phyloP scores from a whole-genome alignment of 2,888 invertebrate species.

The Folsomia candida region DNA sequence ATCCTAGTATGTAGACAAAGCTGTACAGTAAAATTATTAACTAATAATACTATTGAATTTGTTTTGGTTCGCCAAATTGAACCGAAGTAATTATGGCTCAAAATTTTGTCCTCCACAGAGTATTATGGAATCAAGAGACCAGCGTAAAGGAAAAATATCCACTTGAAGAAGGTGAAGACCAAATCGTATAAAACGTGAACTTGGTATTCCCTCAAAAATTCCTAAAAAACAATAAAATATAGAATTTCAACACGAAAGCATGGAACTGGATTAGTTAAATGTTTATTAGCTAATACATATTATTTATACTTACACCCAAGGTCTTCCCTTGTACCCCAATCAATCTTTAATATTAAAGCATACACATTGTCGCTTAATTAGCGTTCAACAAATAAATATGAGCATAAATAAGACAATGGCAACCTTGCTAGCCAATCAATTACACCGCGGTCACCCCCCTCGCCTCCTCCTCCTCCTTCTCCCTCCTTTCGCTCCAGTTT shows the following conservation, averaged over 20 bases:
- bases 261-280: not conserved
- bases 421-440: constrained; percentile 47
- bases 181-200: constrained; percentile 50
- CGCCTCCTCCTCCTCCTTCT: constrained; percentile 16
- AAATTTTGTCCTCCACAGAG: not conserved
- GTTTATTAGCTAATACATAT: not conserved
- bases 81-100: not conserved
- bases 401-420: not conserved
- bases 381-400: not conserved
- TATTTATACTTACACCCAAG: constrained; percentile 26
- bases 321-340: constrained; percentile 50
- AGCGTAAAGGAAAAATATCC: constrained; percentile 51
- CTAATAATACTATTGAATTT: not conserved
- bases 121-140: constrained; percentile 48
- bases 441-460: constrained; percentile 33
- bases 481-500: constrained; percentile 1
- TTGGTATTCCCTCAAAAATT: constrained; percentile 50
- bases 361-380: not conserved
- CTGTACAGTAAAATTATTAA: too few relatives aligned
- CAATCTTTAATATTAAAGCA: constrained; percentile 9
- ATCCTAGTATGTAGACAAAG: too few relatives aligned
- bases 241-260: not conserved
- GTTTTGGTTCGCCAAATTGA: too few relatives aligned
- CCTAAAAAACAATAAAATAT: constrained; percentile 10
- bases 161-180: constrained; percentile 50